Evolutionary conservation across 2,888 invertebrate genomes (phyloP), one percentile per base, ranked within the genome.

Genomic region (Cheilosia soror): DNA sequence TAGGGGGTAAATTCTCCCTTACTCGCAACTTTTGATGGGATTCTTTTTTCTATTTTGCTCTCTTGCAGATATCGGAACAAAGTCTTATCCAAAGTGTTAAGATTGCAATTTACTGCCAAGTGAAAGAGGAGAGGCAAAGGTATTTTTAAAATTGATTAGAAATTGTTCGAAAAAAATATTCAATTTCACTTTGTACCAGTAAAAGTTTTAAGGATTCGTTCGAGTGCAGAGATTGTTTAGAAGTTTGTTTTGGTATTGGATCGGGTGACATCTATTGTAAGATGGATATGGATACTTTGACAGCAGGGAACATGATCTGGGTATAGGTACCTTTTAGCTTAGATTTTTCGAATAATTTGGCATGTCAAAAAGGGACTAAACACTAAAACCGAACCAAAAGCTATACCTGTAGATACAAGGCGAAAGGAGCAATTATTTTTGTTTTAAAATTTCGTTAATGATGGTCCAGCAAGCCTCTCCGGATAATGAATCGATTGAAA

Each of bases 61-160:
- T 47, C 49, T 58, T n/a, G 25, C 0, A 20, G 51, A 75, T 11
- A 47, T 53, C 75, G 37, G 37, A 31, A 60, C 15, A 58, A 11
- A 58, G 65, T 63, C 47, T 55, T 53, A 51, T 62, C 60, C 20
- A 62, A 63, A 63, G 55, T 63, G 63, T 55, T 25, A 20, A 47
- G 63, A 63, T 73, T 37, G 62, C 55, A 25, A 25, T 63, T 63
- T 55, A 5, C 33, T 47, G 57, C 25, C 2, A 40, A 44, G n/a
- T 7, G 33, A 37, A 7, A 37, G 20, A n/a, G n/a, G n/a, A n/a
- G n/a, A n/a, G 20, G n/a, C 2, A n/a, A 13, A 15, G 7, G 33
- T n/a, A 9, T 47, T 42, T 69, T 58, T 47, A 6, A 58, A 69
- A 58, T 47, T 69, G n/a, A 37, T 47, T 57, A n/a, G 57, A 57